These are phyloP conservation scores for Nothobranchius kuhntae DNA, from an alignment of 2,113 vertebrate species.

Conservation along the genomic window DNA sequence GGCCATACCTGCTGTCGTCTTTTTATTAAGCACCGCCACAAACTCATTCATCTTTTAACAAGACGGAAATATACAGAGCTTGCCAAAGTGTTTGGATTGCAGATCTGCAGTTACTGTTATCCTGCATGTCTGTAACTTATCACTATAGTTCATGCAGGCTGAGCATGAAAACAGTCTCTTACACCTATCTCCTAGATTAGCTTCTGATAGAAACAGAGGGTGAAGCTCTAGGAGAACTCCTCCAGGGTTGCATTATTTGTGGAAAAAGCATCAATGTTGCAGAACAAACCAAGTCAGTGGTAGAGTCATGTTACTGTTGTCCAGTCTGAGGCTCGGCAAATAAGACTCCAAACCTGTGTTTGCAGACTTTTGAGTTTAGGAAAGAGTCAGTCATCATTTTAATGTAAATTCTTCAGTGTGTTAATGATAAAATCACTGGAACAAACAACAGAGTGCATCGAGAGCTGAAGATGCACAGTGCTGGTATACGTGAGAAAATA, in stretches of 20 bases:
- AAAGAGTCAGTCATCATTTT: constrained; percentile 31
- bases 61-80: constrained; percentile 61
- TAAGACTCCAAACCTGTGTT: background rate
- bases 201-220: too few relatives aligned
- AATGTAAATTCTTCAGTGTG: too few relatives aligned
- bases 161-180: too few relatives aligned
- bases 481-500: constrained; percentile 6
- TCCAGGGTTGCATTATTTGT: too few relatives aligned
- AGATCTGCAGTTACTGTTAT: constrained; percentile 34
- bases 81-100: constrained; percentile 48
- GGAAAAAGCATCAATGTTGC: too few relatives aligned
- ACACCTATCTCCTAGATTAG: too few relatives aligned
- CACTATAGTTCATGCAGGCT: constrained; percentile 18
- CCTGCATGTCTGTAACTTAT: constrained; percentile 51
- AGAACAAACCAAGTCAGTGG: too few relatives aligned
- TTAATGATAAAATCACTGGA: background rate
- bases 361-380: constrained; percentile 10
- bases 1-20: constrained; percentile 44
- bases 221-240: too few relatives aligned
- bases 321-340: too few relatives aligned
- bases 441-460: background rate
- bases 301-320: too few relatives aligned
- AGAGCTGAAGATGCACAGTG: background rate
- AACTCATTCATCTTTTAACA: constrained; percentile 69
- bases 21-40: constrained; percentile 56